Evolutionary conservation across 2,797 vertebrate species (phyloP).

Genomic region (Vultur gryphus): DNA sequence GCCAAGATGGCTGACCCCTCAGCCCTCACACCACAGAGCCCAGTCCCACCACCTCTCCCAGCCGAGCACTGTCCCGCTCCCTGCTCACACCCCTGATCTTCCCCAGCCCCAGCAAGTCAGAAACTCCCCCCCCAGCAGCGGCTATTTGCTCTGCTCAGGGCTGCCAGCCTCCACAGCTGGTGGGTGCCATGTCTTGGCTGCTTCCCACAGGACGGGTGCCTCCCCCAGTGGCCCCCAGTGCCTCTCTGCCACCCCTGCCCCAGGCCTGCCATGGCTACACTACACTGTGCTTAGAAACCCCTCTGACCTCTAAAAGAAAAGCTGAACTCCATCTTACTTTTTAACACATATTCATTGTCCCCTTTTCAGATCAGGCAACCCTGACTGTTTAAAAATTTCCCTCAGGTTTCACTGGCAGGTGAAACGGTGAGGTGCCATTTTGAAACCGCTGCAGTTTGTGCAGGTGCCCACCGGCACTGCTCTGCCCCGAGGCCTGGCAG

Average conservation of each 20-base stretch:
- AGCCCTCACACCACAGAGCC: background rate
- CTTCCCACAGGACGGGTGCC: fast-evolving
- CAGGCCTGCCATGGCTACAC: fast-evolving
- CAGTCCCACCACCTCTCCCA: fast-evolving
- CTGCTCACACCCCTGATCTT: background rate
- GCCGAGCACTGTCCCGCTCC: fast-evolving
- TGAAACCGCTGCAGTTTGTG: fast-evolving
- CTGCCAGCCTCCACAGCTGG: background rate
- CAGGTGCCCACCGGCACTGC: fast-evolving
- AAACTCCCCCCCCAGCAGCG: fast-evolving
- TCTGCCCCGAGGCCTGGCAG: background rate
- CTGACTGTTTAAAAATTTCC: too few species aligned
- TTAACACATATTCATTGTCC: background rate
- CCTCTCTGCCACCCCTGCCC: fast-evolving
- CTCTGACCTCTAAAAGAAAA: background rate
- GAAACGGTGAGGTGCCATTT: fast-evolving
- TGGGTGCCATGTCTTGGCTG: background rate
- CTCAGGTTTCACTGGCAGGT: background rate
- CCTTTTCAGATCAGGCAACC: background rate
- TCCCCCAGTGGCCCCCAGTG: background rate
- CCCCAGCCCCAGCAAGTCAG: background rate
- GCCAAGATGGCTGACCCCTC: background rate
- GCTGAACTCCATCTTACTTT: background rate
- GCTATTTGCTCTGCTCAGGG: background rate
- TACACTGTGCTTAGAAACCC: background rate